Evolutionary conservation across 2,888 invertebrate species (phyloP).

Genomic region (Clunio marinus): DNA sequence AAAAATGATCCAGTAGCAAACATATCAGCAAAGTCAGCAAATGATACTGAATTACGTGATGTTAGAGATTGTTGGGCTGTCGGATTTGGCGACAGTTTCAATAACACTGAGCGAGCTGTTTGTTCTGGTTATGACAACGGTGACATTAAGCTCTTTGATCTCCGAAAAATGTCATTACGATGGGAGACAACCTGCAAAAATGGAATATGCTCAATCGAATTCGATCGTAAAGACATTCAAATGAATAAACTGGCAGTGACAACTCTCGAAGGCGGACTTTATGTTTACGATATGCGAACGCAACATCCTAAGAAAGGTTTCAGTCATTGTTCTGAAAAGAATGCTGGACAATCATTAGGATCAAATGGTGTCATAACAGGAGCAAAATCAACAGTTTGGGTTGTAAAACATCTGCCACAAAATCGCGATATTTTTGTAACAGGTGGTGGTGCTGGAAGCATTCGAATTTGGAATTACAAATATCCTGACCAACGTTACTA

Average conservation of each 20-base stretch:
- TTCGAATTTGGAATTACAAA: slow-evolving; percentile 92
- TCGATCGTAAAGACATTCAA: slow-evolving; percentile 86
- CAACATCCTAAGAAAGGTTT: slow-evolving; percentile 85
- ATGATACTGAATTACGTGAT: slow-evolving; percentile 38
- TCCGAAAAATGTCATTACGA: slow-evolving; percentile 72
- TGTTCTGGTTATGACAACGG: slow-evolving; percentile 96
- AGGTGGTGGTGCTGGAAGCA: slow-evolving; percentile 83
- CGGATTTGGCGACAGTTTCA: slow-evolving; percentile 86
- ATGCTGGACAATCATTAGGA: slow-evolving; percentile 51
- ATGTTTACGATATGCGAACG: slow-evolving; percentile 83
- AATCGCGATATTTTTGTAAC: slow-evolving; percentile 90
- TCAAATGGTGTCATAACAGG: slow-evolving; percentile 52
- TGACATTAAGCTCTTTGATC: slow-evolving; percentile 89
- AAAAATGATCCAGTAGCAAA: slow-evolving; percentile 82
- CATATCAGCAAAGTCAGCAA: slow-evolving; percentile 65
- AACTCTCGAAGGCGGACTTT: slow-evolving; percentile 85
- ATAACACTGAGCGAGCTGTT: slow-evolving; percentile 77
- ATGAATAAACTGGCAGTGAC: slow-evolving; percentile 94
- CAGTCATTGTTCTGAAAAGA: slow-evolving; percentile 57
- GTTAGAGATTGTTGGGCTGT: slow-evolving; percentile 89
- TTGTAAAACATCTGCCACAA: slow-evolving; percentile 82
- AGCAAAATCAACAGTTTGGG: slow-evolving; percentile 86
- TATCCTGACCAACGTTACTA: slow-evolving; percentile 75
- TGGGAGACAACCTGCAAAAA: slow-evolving; percentile 93
- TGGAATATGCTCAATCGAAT: slow-evolving; percentile 83